These are phyloP conservation scores for Stenodera caucasica DNA, from an alignment of 2,888 invertebrate genomes.

Conservation along the genomic window DNA sequence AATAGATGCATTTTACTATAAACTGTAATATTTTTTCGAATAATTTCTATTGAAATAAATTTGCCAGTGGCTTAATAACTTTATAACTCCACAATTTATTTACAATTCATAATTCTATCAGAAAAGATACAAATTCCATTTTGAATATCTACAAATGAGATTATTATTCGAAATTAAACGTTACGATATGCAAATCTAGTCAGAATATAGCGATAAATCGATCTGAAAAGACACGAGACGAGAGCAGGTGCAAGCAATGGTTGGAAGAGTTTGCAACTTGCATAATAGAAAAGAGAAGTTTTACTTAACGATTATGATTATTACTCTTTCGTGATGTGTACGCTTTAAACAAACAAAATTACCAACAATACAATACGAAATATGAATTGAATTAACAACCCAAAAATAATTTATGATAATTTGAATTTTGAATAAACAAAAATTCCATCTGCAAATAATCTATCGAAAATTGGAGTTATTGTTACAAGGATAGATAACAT, in stretches of 20 bases:
- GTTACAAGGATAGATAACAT: constrained; percentile 10
- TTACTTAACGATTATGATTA: constrained; percentile 28
- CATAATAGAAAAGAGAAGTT: constrained; percentile 6
- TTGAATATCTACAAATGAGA: not conserved
- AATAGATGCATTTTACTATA: not conserved
- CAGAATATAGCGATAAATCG: constrained; percentile 21
- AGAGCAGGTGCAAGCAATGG: constrained; percentile 27
- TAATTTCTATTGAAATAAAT: not conserved
- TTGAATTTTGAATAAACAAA: too few relatives aligned
- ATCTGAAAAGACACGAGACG: constrained; percentile 11
- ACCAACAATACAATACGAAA: constrained; percentile 2
- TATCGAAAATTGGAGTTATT: not conserved
- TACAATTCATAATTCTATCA: too few relatives aligned
- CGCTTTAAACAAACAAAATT: constrained; percentile 24
- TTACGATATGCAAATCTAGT: not conserved
- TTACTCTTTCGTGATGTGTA: constrained; percentile 24
- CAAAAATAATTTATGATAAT: too few relatives aligned
- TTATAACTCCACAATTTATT: too few relatives aligned
- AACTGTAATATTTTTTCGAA: not conserved
- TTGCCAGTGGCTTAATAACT: too few relatives aligned
- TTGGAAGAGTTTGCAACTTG: constrained; percentile 24
- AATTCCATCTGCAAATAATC: too few relatives aligned
- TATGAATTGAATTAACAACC: too few relatives aligned
- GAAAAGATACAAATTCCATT: too few relatives aligned
- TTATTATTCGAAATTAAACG: not conserved